Evolutionary conservation across 2,113 vertebrate genomes (phyloP), one percentile per base, ranked within the genome.

Genomic region (Psephotus haematonotus): DNA sequence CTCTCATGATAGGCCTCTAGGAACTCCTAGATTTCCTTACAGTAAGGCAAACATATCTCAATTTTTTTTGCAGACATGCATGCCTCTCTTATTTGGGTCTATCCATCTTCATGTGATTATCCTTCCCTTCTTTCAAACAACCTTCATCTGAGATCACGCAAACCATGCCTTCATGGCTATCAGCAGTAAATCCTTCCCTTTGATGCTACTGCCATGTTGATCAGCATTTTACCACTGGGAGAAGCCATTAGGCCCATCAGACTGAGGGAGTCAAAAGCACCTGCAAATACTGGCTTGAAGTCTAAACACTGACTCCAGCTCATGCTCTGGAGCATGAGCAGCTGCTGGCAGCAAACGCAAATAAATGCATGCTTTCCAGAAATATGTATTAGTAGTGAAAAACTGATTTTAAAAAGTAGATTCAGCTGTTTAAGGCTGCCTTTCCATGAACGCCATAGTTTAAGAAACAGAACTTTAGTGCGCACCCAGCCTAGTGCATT

Each of bases 301-400:
- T 83, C 64, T 92, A 46, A 88, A 83, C 63, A 43, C n/a, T 37
- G 41, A 90, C 44, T 74, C 27, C 47, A 9, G 33, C 55, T 59
- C 11, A 49, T 82, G 53, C 76, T 90, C 63, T 37, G 59, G 24
- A 77, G 67, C 53, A 52, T 6, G 10, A 69, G 28, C 75, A 83
- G 82, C 82, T 94, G 49, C 64, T 92, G 86, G 59, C 68, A 92
- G 60, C 41, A 92, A 82, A 85, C 65, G 44, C n/a, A 92, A 88
- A 88, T 41, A 76, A 78, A 91, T 35, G 25, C 13, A 29, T 43
- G 23, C 31, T 70, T 93, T 88, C 33, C 71, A 90, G 53, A 92
- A 88, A 35, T 62, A 92, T 13, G 50, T 79, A 43, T 15, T 53
- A 53, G 28, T 25, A 80, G 41, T 44, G 41, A 88, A 88, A 78